Evolutionary conservation across 2,888 invertebrate genomes (phyloP).

Genomic region (Ectemnius cavifrons): DNA sequence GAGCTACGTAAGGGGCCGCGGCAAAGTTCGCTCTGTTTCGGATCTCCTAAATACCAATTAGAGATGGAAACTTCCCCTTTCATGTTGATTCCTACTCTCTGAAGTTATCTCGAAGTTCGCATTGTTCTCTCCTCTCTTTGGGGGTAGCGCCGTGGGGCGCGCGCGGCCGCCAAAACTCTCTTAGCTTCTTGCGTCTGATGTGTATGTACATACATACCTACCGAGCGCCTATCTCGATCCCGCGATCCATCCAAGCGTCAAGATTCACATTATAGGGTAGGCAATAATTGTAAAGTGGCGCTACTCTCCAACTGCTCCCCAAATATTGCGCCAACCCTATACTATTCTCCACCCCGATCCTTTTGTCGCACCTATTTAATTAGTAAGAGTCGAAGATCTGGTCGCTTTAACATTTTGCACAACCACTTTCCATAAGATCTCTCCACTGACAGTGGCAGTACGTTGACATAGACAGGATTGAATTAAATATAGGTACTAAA

Average conservation of each 20-base stretch:
- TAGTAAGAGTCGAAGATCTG: background rate
- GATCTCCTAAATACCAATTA: constrained; percentile 77
- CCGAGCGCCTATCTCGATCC: constrained; percentile 9
- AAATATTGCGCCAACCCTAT: constrained; percentile 62
- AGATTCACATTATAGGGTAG: constrained; percentile 58
- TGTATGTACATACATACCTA: background rate
- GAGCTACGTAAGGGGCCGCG: constrained; percentile 43
- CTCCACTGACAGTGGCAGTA: too few relatives aligned
- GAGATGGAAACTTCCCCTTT: constrained; percentile 76
- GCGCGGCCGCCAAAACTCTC: constrained; percentile 36
- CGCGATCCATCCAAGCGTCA: constrained; percentile 50
- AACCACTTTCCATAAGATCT: background rate
- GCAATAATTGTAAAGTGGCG: constrained; percentile 67
- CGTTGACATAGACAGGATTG: too few relatives aligned
- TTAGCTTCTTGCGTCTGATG: constrained; percentile 41
- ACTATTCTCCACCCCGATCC: constrained; percentile 26
- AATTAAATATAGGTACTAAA: too few relatives aligned
- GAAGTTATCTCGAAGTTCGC: constrained; percentile 75
- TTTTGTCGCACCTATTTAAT: background rate
- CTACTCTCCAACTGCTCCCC: constrained; percentile 63
- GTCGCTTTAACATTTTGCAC: background rate
- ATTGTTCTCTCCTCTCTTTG: constrained; percentile 70
- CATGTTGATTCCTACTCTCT: constrained; percentile 74
- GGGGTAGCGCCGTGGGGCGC: constrained; percentile 48
- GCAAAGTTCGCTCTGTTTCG: constrained; percentile 70